Base-by-base conservation (phyloP, 2,888 invertebrate species). In the Formica aserva region DNA sequence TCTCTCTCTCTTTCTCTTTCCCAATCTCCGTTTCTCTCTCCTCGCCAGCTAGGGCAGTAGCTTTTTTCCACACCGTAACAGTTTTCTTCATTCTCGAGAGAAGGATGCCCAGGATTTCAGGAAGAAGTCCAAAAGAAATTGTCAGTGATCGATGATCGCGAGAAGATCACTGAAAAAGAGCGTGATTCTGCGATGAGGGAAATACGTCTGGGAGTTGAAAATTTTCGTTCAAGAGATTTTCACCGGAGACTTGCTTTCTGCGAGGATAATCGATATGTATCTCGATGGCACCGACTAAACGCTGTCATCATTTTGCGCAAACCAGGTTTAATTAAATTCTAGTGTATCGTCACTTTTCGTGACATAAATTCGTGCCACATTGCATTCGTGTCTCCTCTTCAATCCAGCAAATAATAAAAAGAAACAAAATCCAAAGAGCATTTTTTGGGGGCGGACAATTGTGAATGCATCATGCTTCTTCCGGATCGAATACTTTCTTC, bases 141-240 rank as follows among this genome's bases (percentile, higher is more conserved):
- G 89, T 86, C 89, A 89, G 90, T 89, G 89, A 89, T 89, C 83
- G 90, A 89, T 89, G 78, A 67, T 55, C 35, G 48, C 22, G n/a
- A 71, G 22, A 55, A 76, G 85, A 72, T 82, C 32, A 77, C 71
- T 65, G 71, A 71, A 52, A 77, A 82, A 80, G 82, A 80, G 82
- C 77, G 63, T 90, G 86, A 80, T 72, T 60, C 45, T 60, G 78
- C 45, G 60, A 60, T 22, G 72, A 71, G 78, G 35, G 72, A 60
- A 72, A 60, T 45, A 45, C 35, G 60, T 35, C 18, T 45, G 55
- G 55, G 41, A 72, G 52, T 72, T 72, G 72, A 60, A 80, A 80
- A 80, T 80, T 72, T 71, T 71, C 45, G 45, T 35, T n/a, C 45
- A 18, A 60, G 72, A 18, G 60, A 72, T 80, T 80, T 80, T 72